Evolutionary conservation across 2,888 invertebrate species (phyloP).

Genomic region (Omphaloscelis lunosa): DNA sequence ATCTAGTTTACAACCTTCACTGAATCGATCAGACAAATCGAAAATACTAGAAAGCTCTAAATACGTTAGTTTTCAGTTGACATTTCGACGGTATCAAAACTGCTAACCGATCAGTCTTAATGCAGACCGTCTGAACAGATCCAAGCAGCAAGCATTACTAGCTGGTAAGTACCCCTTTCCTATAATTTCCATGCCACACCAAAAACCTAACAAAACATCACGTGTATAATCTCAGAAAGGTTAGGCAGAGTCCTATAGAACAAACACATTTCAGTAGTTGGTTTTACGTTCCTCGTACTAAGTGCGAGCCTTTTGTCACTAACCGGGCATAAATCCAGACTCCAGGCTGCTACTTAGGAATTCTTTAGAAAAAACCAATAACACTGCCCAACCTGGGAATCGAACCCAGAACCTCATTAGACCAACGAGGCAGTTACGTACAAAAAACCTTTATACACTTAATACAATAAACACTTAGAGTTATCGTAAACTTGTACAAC

Average conservation of each 20-base stretch:
- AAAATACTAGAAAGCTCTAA: neutral
- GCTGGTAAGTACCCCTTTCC: neutral
- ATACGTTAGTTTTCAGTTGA: conserved; percentile 8
- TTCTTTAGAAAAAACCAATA: neutral
- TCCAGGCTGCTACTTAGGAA: neutral
- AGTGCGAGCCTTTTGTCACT: neutral
- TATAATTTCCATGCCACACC: neutral
- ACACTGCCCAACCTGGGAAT: neutral
- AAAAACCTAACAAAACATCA: neutral
- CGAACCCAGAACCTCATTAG: neutral
- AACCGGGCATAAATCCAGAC: neutral
- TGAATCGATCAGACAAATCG: conserved; percentile 4
- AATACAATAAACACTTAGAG: conserved; percentile 39
- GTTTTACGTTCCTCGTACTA: neutral
- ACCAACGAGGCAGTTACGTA: neutral
- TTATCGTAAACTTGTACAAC: conserved; percentile 53
- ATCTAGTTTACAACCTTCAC: conserved; percentile 11
- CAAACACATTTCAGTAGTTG: neutral
- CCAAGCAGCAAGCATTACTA: neutral
- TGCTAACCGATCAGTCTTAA: neutral
- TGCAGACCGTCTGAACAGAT: neutral
- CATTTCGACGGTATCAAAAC: neutral
- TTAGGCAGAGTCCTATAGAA: neutral
- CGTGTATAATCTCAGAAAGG: neutral
- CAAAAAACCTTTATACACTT: neutral